Percentiles rank a stretch among this genome's conserved stretches.
Conservation (phyloP, 2,113 vertebrate genomes). For the Dolichallabes microphthalmus region DNA sequence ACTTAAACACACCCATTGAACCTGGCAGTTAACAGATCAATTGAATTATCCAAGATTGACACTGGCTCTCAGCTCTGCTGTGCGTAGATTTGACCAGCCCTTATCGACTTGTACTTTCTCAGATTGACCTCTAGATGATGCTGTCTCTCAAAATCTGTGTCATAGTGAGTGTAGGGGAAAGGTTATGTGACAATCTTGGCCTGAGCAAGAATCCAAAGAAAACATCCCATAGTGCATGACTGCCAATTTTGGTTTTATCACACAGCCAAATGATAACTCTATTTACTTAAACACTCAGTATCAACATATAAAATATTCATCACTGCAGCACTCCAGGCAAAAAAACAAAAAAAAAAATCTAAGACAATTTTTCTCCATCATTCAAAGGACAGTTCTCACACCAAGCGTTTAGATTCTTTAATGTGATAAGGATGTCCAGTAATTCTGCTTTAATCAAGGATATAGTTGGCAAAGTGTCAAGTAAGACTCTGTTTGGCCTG, state of each 20-base stretch:
- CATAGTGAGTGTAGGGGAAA: neutral
- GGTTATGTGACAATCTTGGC: slow-evolving; percentile 49
- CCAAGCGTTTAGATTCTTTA: neutral
- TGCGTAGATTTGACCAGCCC: no score
- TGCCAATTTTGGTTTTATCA: neutral
- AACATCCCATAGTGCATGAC: slow-evolving; percentile 44
- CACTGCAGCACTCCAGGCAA: slow-evolving; percentile 11
- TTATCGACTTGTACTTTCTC: neutral
- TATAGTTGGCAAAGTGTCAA: neutral
- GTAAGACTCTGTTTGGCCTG: neutral
- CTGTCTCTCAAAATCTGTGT: slow-evolving; percentile 19
- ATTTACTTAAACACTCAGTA: slow-evolving; percentile 12
- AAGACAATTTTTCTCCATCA: neutral
- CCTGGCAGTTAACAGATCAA: no score
- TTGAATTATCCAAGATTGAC: no score
- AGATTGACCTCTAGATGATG: slow-evolving; percentile 58
- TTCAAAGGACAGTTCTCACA: slow-evolving; percentile 20
- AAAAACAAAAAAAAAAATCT: slow-evolving; percentile 13
- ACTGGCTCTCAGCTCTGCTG: no score
- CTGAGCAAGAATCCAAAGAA: slow-evolving; percentile 25
- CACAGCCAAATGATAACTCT: slow-evolving; percentile 20
- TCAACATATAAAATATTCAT: slow-evolving; percentile 39
- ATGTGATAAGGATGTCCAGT: neutral
- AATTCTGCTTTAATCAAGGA: neutral
- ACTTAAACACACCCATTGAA: no score